A percentile compares a stretch with the other conserved stretches of the same genome.
Evolutionary conservation across 1,140 invertebrate genomes (phyloP).

Genomic region (Lordiphosa mommai): DNA sequence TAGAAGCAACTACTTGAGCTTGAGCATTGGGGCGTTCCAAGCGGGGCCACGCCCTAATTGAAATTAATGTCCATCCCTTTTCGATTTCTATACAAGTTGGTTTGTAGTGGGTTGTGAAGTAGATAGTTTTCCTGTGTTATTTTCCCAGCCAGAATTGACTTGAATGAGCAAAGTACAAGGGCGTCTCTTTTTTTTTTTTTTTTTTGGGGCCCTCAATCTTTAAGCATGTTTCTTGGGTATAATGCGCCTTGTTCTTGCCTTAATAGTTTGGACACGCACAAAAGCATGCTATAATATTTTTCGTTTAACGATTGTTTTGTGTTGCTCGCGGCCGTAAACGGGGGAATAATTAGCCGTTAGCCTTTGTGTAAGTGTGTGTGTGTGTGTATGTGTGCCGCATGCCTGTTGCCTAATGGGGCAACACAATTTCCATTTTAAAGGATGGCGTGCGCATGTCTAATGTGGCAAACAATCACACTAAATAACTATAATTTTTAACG

Average conservation of each 20-base stretch:
- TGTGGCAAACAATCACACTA: conserved; percentile 47
- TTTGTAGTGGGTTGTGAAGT: conserved; percentile 7
- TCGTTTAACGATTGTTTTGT: conserved; percentile 71
- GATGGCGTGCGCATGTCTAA: conserved; percentile 66
- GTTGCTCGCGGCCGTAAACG: conserved; percentile 53
- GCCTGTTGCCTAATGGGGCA: conserved; percentile 40
- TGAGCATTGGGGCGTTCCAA: conserved; percentile 35
- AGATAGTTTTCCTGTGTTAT: conserved; percentile 26
- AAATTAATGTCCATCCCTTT: conserved; percentile 74
- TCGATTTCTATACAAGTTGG: conserved; percentile 46
- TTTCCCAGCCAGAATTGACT: conserved; percentile 23
- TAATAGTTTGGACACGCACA: conserved; percentile 69
- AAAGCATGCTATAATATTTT: conserved; percentile 60
- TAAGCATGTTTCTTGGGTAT: conserved; percentile 1
- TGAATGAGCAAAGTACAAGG: not conserved
- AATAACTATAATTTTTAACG: conserved; percentile 75
- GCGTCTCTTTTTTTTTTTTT: too few species aligned
- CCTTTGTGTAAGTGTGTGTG: conserved; percentile 4
- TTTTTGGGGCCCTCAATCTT: not conserved
- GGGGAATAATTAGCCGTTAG: conserved; percentile 66
- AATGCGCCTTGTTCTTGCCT: conserved; percentile 23
- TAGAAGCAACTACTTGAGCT: conserved; percentile 17
- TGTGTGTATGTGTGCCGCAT: not conserved
- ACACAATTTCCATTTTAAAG: conserved; percentile 59
- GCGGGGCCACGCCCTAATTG: conserved; percentile 58